These are phyloP conservation scores for Phthorimaea operculella DNA, from an alignment of 1,140 invertebrate species.

Conservation along the genomic window DNA sequence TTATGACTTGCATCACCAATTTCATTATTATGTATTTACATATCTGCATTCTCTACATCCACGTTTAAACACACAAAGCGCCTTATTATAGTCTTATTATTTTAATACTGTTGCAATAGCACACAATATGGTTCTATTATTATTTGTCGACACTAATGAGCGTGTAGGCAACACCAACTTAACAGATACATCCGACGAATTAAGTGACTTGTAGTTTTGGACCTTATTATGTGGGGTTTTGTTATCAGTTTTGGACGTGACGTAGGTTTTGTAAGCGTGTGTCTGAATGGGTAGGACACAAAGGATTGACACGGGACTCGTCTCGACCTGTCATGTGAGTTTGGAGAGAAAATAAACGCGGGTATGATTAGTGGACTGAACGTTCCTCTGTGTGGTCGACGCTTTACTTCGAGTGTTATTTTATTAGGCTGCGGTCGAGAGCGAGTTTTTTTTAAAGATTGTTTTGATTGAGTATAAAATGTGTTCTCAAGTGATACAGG, in stretches of 20 bases:
- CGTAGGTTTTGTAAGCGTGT: not conserved
- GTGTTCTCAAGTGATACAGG: constrained; percentile 1
- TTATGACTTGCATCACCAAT: not conserved
- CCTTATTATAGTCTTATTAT: constrained; percentile 5
- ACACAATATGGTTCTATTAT: not conserved
- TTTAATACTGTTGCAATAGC: constrained; percentile 3
- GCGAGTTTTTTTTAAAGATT: not conserved
- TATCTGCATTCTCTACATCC: not conserved
- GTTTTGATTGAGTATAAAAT: not conserved
- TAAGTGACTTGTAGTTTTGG: constrained; percentile 1
- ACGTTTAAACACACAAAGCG: not conserved
- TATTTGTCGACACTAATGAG: constrained; percentile 4
- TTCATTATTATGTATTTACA: constrained; percentile 4
- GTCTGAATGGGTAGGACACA: not conserved
- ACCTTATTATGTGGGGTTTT: not conserved
- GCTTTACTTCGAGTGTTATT: not conserved
- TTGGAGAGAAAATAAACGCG: constrained; percentile 4
- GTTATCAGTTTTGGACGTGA: not conserved
- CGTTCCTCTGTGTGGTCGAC: not conserved
- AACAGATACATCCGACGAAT: not conserved
- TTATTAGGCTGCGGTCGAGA: not conserved
- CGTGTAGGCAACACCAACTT: constrained; percentile 4
- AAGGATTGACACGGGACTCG: not conserved
- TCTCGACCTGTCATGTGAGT: constrained; percentile 1
- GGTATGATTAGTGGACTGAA: not conserved